Evolutionary conservation across 2,113 vertebrate genomes (phyloP).

Genomic region (Galemys pyrenaicus): DNA sequence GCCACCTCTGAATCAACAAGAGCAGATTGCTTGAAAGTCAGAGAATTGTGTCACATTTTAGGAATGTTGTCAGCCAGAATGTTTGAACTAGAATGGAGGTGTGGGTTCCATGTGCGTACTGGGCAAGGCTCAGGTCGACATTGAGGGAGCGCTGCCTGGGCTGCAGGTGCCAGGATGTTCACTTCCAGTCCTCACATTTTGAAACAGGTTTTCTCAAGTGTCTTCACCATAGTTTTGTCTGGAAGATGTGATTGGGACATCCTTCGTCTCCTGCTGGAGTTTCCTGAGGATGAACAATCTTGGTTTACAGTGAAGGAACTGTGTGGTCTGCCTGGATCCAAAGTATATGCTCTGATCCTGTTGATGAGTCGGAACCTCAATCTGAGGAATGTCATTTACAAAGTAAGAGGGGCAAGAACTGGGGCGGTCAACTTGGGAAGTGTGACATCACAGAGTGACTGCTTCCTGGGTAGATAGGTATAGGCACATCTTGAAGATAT

Average conservation of each 20-base stretch:
- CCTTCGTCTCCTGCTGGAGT: constrained; percentile 75
- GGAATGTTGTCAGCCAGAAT: neutral
- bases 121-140: neutral
- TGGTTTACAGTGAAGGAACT: constrained; percentile 68
- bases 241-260: constrained; percentile 78
- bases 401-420: constrained; percentile 61
- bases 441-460: fast-evolving
- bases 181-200: fast-evolving
- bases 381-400: constrained; percentile 78
- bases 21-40: too few relatives aligned
- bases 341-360: constrained; percentile 68
- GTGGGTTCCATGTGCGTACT: fast-evolving
- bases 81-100: neutral
- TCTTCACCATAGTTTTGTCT: constrained; percentile 57
- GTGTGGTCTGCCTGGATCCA: constrained; percentile 75
- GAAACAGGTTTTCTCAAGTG: constrained; percentile 72
- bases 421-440: fast-evolving
- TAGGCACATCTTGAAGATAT: too few relatives aligned
- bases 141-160: fast-evolving
- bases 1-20: fast-evolving
- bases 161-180: fast-evolving
- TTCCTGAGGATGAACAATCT: constrained; percentile 65
- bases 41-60: neutral
- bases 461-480: too few relatives aligned
- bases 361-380: constrained; percentile 75